Evolutionary conservation across 2,113 vertebrate genomes (phyloP).

Genomic region (Cepphus grylle): DNA sequence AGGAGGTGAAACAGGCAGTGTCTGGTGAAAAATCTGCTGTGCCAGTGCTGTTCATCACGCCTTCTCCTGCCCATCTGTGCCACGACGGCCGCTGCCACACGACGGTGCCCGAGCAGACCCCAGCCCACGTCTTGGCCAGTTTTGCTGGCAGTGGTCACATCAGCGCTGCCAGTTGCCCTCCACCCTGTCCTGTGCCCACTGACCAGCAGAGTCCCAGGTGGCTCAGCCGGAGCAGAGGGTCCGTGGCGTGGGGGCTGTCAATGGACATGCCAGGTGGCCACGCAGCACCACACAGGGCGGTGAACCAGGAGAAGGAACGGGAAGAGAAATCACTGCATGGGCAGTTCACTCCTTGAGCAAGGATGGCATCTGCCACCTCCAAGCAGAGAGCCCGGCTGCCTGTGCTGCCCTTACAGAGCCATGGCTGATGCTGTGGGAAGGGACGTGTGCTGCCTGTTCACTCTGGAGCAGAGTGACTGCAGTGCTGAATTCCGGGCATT

Average conservation of each 20-base stretch:
- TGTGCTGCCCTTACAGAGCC: background rate
- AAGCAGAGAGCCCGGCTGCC: no score
- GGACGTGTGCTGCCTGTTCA: rapidly evolving
- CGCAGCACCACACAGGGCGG: rapidly evolving
- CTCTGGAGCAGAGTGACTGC: background rate
- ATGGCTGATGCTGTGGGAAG: background rate
- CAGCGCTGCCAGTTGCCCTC: background rate
- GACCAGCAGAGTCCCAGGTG: no score
- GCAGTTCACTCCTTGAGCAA: background rate
- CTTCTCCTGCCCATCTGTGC: background rate
- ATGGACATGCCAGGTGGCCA: rapidly evolving
- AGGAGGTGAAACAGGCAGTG: background rate
- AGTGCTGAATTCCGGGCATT: no score
- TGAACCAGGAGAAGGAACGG: background rate
- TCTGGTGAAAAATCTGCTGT: no score
- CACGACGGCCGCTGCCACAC: rapidly evolving
- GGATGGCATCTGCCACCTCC: background rate
- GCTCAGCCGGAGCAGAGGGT: background rate
- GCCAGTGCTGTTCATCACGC: rapidly evolving
- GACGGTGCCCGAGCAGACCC: rapidly evolving
- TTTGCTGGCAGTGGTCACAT: background rate
- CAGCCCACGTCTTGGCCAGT: rapidly evolving
- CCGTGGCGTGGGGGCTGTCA: rapidly evolving
- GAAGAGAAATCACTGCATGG: background rate
- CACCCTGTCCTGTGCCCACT: background rate